Base-by-base conservation (phyloP, 2,888 invertebrate genomes). In the Agrotis ipsilon region DNA sequence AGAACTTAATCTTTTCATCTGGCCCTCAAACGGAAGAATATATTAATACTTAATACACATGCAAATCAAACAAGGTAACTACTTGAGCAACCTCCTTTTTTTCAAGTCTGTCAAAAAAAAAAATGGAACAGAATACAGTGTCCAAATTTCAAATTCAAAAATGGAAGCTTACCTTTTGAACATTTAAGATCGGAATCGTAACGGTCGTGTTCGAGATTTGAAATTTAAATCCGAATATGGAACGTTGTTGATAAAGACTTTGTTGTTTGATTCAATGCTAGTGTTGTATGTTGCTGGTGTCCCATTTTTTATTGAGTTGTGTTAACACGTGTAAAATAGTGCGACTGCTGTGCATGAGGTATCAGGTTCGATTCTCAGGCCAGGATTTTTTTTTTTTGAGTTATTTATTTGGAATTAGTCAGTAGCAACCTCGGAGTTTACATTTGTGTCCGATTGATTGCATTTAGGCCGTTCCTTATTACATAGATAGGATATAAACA, bases 181-280 rank as follows among this genome's bases (percentile, higher is more conserved):
- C 69, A 48, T 62, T 61, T 78, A 80, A 83, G 75, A 84, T 74
- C 63, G 63, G 65, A 80, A 80, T 80, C 75, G 71, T 72, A 57
- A 71, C 72, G 57, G 65, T 60, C 49, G 70, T 45, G 71, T 54
- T 74, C 68, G 63, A 46, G 71, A 80, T 86, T 85, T 86, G 77
- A 79, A 86, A 82, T 85, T 86, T 82, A 85, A 85, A 86, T 84
- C 83, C 68, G 77, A 75, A 78, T 78, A 64, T 78, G 75, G 83
- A 84, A 85, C 78, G 78, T 75, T 70, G 73, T 74, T 84, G 80
- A 82, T 85, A 85, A 84, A 78, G 72, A 66, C n/a, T 19, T 46
- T 16, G 68, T 75, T 68, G 71, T 71, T 80, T 68, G 66, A 48
- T 69, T 85, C 68, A 84, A 80, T 75, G 75, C 27, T 67, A 63